Evolutionary conservation across 2,797 vertebrate genomes (phyloP), one percentile per base, ranked within the genome.

Genomic region (Limnodromus scolopaceus): DNA sequence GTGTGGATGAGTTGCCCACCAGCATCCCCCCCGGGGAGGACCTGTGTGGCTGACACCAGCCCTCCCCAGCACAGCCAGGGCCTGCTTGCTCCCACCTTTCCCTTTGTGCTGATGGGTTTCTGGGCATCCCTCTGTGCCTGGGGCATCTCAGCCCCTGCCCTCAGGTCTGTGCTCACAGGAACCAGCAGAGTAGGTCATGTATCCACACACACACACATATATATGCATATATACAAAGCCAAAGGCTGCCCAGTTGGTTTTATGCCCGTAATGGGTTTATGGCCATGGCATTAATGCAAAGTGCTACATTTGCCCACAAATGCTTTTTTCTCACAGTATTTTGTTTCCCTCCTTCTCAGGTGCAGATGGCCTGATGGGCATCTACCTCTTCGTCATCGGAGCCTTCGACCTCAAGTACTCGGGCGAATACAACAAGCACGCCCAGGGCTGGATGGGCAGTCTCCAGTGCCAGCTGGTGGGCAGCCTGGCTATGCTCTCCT

Each of bases 301-400:
- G n/a, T 32, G 34, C 39, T 43, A 13, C 4, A 0, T 25, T 13
- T 38, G 20, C 49, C 54, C 11, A 1, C 32, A 6, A 34, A 25
- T 41, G 58, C 22, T 30, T 48, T 15, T 34, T 36, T 18, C 23
- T 61, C 23, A 22, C 5, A 3, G 9, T 17, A 14, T 27, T 14
- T 22, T 57, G 38, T 32, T 43, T 32, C n/a, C 39, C 79, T 39
- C 22, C 63, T 8, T 39, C 17, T 38, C 87, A 98, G 97, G 98
- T 95, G 98, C 98, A 15, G 98, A 98, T 16, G 96, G 97, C n/a
- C 89, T 98, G 63, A 98, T 98, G 98, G 97, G 98, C 60, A 93
- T 98, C 64, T 98, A 98, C 66, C 97, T 98, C 60, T 97, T 98
- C 25, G 79, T 97, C 70, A 97, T 98, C 3, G 98, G 98, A 4